Evolutionary conservation across 2,888 invertebrate species (phyloP).

Genomic region (Apodemia zela): DNA sequence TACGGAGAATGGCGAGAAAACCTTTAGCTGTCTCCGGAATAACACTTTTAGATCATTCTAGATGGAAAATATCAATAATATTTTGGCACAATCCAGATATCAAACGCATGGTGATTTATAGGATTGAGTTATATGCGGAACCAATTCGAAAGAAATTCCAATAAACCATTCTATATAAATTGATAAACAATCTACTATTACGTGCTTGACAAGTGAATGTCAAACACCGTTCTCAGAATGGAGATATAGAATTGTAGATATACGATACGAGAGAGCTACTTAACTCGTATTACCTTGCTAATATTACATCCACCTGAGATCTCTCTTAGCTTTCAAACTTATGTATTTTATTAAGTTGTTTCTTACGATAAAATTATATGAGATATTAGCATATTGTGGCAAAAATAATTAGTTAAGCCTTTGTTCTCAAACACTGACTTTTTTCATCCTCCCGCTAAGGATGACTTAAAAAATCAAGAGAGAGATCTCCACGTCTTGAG

Average conservation of each 20-base stretch:
- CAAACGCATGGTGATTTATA: no score
- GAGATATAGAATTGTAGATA: not conserved
- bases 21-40: no score
- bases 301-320: not conserved
- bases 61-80: no score
- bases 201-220: conserved; percentile 1
- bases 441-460: no score
- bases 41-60: no score
- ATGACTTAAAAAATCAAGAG: no score
- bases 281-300: not conserved
- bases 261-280: not conserved
- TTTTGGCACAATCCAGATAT: no score
- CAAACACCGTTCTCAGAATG: not conserved
- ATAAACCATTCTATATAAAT: not conserved
- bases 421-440: no score
- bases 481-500: no score
- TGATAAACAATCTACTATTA: conserved; percentile 1
- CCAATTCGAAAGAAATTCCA: not conserved
- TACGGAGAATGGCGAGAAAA: no score
- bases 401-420: no score
- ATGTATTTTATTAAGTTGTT: not conserved
- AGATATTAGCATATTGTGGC: no score
- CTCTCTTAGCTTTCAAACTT: not conserved
- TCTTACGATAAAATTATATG: not conserved
- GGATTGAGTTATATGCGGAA: not conserved